Evolutionary conservation across 2,797 vertebrate species (phyloP), one percentile per base, ranked within the genome.

Genomic region (Protonibea diacanthus): DNA sequence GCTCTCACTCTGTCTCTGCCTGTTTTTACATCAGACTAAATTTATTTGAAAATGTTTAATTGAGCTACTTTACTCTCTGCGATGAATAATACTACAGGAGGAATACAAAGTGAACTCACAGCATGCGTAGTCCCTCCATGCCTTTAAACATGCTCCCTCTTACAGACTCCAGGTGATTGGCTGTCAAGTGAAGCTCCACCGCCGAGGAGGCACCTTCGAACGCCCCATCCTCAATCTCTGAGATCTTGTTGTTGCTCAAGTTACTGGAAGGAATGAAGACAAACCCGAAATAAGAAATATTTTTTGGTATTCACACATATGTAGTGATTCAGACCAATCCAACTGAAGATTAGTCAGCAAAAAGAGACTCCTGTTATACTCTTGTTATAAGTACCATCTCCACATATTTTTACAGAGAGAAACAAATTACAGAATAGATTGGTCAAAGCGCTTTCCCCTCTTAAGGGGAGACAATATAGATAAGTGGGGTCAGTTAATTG

Each of bases 171-270:
- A 99, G 95, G 91, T 98, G 98, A 86, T 99, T 99, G 88, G 96
- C 97, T 0, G 97, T 99, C 84, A 99, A 95, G 82, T 99, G 97
- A 44, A 99, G 94, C 90, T 99, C 98, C 0, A 78, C 94, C 79
- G 96, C 97, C 0, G 97, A 95, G 0, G 94, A 89, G 0, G 97
- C 97, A 0, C 98, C 98, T 27, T 99, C 97, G 0, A 99, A 99
- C 0, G 94, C 95, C 1, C 97, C 97, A 0, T 99, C 98, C 86
- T 99, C 98, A 0, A 99, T 98, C 84, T 98, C 97, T 0, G 96
- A 95, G 87, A 99, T 96, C 85, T 98, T 99, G 91, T 99, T 99
- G 95, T 99, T 99, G 93, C 98, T 99, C 85, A 99, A 92, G 85
- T 99, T 99, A 80, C 98, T 99, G 74, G 14, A 78, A 33, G 12